A percentile compares a stretch with the other conserved stretches of the same genome.
Conservation (phyloP, 2,888 invertebrate genomes). For the Thecophora atra region DNA sequence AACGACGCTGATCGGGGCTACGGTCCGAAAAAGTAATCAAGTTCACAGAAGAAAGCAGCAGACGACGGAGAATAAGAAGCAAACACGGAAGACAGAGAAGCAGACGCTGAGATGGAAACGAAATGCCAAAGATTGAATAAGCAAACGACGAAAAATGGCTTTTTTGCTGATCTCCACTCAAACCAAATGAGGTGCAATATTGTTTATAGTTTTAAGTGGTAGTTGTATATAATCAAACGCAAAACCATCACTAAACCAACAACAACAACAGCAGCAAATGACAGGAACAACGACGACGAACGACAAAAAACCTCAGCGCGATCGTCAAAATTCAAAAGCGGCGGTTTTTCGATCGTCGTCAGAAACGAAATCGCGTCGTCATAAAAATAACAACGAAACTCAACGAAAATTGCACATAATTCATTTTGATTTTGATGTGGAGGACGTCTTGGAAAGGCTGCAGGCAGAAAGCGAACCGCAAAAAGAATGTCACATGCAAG, state of each 20-base stretch:
- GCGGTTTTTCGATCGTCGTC: background rate
- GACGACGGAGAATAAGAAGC: background rate
- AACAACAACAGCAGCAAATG: background rate
- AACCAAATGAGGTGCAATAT: slow-evolving; percentile 37
- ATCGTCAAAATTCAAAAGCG: background rate
- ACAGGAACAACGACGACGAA: no score
- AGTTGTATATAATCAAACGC: slow-evolving; percentile 11
- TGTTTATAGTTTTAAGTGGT: slow-evolving; percentile 37
- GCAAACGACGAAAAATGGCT: slow-evolving; percentile 7
- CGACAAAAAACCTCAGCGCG: background rate
- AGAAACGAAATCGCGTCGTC: slow-evolving; percentile 22
- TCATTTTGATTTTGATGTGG: slow-evolving; percentile 34
- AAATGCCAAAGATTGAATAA: background rate
- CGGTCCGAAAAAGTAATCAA: slow-evolving; percentile 9
- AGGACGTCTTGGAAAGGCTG: background rate
- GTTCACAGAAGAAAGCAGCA: no score
- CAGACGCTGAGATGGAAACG: background rate
- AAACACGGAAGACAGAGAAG: no score
- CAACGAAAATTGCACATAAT: slow-evolving; percentile 33
- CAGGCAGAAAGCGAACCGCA: slow-evolving; percentile 15
- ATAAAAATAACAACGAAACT: slow-evolving; percentile 28
- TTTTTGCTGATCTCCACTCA: background rate
- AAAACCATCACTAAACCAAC: background rate
- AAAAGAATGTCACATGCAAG: slow-evolving; percentile 38
- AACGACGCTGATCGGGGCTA: background rate